These are phyloP conservation scores for Arctopsyche grandis DNA, from an alignment of 1,140 invertebrate genomes.

Conservation along the genomic window DNA sequence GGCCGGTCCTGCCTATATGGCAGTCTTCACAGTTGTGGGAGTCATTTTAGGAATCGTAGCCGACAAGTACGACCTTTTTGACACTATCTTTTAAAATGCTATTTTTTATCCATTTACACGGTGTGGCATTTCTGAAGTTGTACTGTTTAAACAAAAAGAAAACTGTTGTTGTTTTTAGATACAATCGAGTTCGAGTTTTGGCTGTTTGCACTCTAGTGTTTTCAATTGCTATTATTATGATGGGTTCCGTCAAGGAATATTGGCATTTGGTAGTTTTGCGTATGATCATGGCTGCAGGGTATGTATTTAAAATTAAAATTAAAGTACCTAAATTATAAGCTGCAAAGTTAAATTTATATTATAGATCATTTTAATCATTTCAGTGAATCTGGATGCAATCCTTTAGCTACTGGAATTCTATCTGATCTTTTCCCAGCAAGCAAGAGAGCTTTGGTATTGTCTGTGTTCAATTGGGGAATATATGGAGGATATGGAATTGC, in stretches of 20 bases:
- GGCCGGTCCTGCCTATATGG: conserved; percentile 91
- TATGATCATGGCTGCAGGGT: conserved; percentile 89
- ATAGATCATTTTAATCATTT: conserved; percentile 35
- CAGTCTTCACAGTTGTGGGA: conserved; percentile 88
- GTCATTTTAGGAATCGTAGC: conserved; percentile 87
- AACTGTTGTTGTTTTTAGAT: conserved; percentile 58
- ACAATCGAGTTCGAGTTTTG: conserved; percentile 79
- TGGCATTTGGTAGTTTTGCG: conserved; percentile 90
- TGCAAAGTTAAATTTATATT: conserved; percentile 2
- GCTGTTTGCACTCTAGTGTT: conserved; percentile 82
- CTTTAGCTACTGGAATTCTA: conserved; percentile 85
- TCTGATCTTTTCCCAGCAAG: conserved; percentile 86
- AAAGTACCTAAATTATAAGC: too few species aligned
- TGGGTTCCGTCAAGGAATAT: conserved; percentile 84
- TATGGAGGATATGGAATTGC: conserved; percentile 94
- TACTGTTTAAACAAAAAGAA: too few species aligned
- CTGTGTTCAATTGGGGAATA: conserved; percentile 96
- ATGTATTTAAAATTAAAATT: conserved; percentile 56
- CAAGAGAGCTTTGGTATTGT: conserved; percentile 87
- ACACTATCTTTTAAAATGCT: too few species aligned
- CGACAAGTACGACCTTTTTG: conserved; percentile 69
- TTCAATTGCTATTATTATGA: conserved; percentile 83
- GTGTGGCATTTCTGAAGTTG: not conserved
- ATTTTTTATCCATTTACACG: too few species aligned
- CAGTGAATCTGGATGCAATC: conserved; percentile 90